A percentile compares a stretch with the other conserved stretches of the same genome.
Evolutionary conservation across 2,797 vertebrate species (phyloP).

Genomic region (Dendrocincla fuliginosa): DNA sequence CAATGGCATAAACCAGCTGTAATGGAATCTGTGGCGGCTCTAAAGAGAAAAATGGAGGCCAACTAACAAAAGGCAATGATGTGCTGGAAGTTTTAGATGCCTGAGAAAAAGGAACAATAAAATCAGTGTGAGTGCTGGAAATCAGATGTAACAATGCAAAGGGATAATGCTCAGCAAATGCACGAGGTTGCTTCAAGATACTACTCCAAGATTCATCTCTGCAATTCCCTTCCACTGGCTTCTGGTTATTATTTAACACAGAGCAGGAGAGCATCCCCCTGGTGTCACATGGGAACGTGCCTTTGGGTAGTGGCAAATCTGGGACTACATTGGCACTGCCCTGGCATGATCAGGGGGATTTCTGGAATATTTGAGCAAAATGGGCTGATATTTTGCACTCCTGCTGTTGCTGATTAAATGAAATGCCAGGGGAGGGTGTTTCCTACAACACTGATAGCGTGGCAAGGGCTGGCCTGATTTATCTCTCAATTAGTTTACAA

Average conservation of each 20-base stretch:
- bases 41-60: conserved; percentile 15
- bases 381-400: not conserved
- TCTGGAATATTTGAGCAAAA: not conserved
- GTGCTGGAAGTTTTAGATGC: not conserved
- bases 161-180: not conserved
- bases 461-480: conserved; percentile 47
- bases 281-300: not conserved
- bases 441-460: not conserved
- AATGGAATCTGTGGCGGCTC: not conserved
- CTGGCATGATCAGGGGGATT: not conserved
- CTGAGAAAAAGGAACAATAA: not conserved
- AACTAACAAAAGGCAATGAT: conserved; percentile 14
- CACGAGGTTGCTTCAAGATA: not conserved
- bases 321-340: not conserved
- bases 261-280: not conserved
- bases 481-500: conserved; percentile 68
- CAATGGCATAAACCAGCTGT: conserved; percentile 12
- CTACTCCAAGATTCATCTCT: not conserved
- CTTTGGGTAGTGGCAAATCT: fast-evolving
- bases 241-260: not conserved
- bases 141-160: not conserved
- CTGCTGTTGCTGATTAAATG: not conserved
- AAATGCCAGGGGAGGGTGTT: not conserved
- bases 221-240: not conserved
- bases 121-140: not conserved